phyloP scores from a whole-genome alignment of 30 jellyfish, hydroid and myxozoan genomes.

The Aurelia coerulea region DNA sequence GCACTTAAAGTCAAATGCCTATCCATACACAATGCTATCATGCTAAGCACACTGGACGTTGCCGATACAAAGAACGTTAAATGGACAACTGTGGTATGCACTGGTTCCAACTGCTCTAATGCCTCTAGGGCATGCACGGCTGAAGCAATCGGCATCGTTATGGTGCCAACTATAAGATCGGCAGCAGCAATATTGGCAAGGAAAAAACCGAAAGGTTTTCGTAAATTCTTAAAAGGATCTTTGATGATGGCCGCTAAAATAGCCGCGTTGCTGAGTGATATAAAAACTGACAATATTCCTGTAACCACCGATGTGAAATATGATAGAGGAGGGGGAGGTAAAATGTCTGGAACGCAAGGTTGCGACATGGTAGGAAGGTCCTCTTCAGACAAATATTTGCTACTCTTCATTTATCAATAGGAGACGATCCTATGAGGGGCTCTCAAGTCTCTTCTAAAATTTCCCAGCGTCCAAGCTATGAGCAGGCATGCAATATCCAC shows the following conservation, averaged over 20 bases:
- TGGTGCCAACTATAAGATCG: slow-evolving; percentile 76
- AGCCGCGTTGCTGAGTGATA: slow-evolving; percentile 63
- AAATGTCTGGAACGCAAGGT: slow-evolving; percentile 62
- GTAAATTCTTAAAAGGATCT: slow-evolving; percentile 84
- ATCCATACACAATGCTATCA: slow-evolving; percentile 85
- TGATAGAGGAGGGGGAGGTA: slow-evolving; percentile 83
- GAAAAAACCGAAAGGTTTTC: slow-evolving; percentile 86
- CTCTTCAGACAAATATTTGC: no score
- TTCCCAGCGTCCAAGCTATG: no score
- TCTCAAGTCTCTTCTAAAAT: no score
- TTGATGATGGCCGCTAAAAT: slow-evolving; percentile 61
- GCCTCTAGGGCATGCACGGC: slow-evolving; percentile 79
- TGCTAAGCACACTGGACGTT: slow-evolving; percentile 82
- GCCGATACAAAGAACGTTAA: slow-evolving; percentile 80
- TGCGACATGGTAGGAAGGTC: slow-evolving; percentile 17
- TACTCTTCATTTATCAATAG: no score
- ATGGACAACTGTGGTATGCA: slow-evolving; percentile 47
- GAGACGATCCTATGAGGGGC: no score
- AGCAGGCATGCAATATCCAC: no score
- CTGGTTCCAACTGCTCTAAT: slow-evolving; percentile 5
- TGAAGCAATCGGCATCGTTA: slow-evolving; percentile 82
- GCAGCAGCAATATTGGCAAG: slow-evolving; percentile 85
- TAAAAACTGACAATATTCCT: slow-evolving; percentile 42
- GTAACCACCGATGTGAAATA: slow-evolving; percentile 71
- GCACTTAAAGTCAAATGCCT: slow-evolving; percentile 76